A percentile compares a stretch with the other conserved stretches of the same genome.
Conservation (phyloP, 2,888 invertebrate genomes). For the Formica aserva region DNA sequence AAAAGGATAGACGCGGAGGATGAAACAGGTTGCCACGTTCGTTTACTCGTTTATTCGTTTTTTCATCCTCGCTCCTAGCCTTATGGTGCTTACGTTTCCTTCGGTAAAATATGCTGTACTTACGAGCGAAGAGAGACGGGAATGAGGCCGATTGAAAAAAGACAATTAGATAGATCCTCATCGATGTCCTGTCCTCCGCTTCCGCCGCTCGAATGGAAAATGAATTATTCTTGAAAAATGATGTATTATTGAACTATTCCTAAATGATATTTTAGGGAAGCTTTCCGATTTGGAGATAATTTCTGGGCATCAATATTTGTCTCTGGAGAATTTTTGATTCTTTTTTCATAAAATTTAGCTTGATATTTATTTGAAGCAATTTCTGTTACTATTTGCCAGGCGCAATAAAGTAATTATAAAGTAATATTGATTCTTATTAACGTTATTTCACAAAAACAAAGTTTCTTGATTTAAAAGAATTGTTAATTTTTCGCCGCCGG, state of each 20-base stretch:
- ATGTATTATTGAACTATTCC: not conserved
- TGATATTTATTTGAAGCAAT: not conserved
- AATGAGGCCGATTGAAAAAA: constrained; percentile 33
- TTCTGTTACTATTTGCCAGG: not conserved
- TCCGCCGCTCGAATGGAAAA: constrained; percentile 10
- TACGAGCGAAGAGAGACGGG: constrained; percentile 13
- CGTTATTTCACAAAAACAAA: not conserved
- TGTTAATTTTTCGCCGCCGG: constrained; percentile 24
- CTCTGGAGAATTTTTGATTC: not conserved
- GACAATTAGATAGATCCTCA: constrained; percentile 54
- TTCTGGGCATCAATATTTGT: not conserved
- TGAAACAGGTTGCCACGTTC: constrained; percentile 58
- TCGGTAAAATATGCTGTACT: constrained; percentile 11
- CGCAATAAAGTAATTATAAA: not conserved
- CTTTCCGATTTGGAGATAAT: not conserved
- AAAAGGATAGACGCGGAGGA: constrained; percentile 23
- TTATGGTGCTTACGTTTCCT: constrained; percentile 37
- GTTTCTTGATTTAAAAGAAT: not conserved
- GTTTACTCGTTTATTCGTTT: constrained; percentile 58
- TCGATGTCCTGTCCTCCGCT: constrained; percentile 7
- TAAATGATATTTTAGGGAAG: not conserved
- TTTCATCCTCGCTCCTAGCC: constrained; percentile 38
- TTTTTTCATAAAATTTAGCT: not conserved
- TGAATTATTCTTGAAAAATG: constrained; percentile 18
- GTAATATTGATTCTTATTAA: constrained; percentile 12